phyloP scores from a whole-genome alignment of 2,113 vertebrate genomes.

The Odobenus rosmarus region DNA sequence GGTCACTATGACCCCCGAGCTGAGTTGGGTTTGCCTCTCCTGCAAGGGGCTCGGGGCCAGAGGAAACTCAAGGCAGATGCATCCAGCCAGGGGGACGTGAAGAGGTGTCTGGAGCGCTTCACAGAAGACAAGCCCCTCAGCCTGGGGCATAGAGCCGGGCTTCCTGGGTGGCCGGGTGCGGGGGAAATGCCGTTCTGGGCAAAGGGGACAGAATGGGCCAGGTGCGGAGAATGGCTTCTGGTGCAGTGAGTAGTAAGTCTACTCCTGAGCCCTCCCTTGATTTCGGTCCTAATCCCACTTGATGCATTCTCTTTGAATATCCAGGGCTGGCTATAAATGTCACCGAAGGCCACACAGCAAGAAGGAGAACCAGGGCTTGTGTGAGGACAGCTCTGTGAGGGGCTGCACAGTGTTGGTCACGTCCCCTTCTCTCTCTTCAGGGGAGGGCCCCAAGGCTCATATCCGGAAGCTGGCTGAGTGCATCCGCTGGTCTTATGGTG shows the following conservation, averaged over 20 bases:
- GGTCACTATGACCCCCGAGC: rapidly evolving
- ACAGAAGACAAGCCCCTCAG: neutral
- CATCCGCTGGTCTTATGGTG: conserved; percentile 97
- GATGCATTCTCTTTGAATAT: rapidly evolving
- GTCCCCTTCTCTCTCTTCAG: conserved; percentile 76
- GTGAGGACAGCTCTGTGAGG: neutral
- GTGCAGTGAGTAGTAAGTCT: rapidly evolving
- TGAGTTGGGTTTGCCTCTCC: neutral
- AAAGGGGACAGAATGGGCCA: rapidly evolving
- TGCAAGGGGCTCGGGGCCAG: neutral
- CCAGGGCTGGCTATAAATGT: rapidly evolving
- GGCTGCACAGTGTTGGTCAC: rapidly evolving
- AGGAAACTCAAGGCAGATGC: neutral
- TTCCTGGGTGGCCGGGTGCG: rapidly evolving
- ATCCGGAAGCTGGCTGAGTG: conserved; percentile 92
- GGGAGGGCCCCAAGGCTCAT: conserved; percentile 94
- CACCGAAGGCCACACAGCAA: rapidly evolving
- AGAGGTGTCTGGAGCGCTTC: neutral
- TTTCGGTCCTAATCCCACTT: rapidly evolving
- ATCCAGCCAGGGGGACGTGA: rapidly evolving
- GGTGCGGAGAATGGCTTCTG: rapidly evolving
- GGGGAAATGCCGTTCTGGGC: neutral
- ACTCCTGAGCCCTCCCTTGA: neutral
- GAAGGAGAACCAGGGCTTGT: neutral
- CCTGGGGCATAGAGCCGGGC: rapidly evolving